These are phyloP conservation scores for Laspeyria flexula DNA, from an alignment of 2,888 invertebrate species.

Conservation along the genomic window DNA sequence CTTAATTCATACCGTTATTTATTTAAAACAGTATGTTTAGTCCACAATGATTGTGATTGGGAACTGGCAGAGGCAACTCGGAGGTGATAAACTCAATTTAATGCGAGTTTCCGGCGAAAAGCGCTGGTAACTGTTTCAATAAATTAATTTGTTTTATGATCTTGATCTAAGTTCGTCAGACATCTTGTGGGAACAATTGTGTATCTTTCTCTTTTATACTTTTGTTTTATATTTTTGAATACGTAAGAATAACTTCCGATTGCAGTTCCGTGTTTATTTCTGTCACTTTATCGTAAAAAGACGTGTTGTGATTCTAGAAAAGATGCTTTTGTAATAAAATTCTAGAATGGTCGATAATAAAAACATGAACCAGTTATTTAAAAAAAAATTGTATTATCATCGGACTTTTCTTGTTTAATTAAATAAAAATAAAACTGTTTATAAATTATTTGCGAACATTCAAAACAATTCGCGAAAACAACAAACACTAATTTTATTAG, in stretches of 20 bases:
- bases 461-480: background rate
- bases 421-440: no score
- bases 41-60: constrained; percentile 60
- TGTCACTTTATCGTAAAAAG: no score
- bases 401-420: no score
- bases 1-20: constrained; percentile 53
- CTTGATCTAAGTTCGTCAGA: constrained; percentile 26
- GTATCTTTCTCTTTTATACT: constrained; percentile 8
- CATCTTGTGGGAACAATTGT: constrained; percentile 28
- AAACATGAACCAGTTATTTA: no score
- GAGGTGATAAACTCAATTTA: constrained; percentile 60
- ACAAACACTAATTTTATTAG: constrained; percentile 10
- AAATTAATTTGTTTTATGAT: constrained; percentile 47
- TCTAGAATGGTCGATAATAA: no score
- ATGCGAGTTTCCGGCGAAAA: constrained; percentile 55
- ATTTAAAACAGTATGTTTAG: constrained; percentile 58
- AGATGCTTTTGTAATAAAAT: no score
- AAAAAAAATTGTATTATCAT: no score
- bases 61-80: constrained; percentile 42
- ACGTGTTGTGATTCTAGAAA: no score
- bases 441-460: no score
- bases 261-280: no score
- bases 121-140: constrained; percentile 28
- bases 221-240: background rate
- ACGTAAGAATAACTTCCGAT: no score